These are phyloP conservation scores for Phalacrocorax brasilianus DNA, from an alignment of 2,113 vertebrate genomes.

Conservation along the genomic window DNA sequence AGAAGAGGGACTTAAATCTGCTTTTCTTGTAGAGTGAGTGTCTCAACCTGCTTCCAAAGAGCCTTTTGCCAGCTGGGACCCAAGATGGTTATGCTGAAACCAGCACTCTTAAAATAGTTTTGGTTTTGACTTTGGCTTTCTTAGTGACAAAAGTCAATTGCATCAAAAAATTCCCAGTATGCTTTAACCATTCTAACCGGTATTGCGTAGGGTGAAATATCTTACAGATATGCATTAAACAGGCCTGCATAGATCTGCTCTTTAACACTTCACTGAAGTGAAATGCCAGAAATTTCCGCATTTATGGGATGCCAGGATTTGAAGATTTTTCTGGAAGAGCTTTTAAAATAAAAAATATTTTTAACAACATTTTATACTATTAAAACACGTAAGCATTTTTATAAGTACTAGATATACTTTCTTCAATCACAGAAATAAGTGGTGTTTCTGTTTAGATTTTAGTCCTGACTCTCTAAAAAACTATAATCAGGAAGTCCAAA, in stretches of 20 bases:
- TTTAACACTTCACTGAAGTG: neutral
- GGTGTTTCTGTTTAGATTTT: neutral
- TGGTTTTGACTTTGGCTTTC: slow-evolving; percentile 21
- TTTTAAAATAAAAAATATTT: neutral
- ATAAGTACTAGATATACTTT: neutral
- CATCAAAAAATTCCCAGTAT: neutral
- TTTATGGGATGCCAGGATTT: neutral
- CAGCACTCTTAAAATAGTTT: slow-evolving; percentile 44
- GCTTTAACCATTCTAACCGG: neutral
- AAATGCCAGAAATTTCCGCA: neutral
- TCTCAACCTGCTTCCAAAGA: slow-evolving; percentile 27
- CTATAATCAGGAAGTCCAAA: slow-evolving; percentile 7
- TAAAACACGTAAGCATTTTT: neutral
- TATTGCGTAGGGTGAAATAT: neutral
- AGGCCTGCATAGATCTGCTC: neutral
- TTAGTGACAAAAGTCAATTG: neutral
- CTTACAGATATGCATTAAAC: neutral
- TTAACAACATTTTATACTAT: neutral
- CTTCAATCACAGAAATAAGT: neutral
- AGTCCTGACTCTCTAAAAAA: neutral
- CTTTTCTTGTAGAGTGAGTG: neutral
- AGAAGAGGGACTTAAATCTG: slow-evolving; percentile 44
- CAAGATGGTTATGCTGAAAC: slow-evolving; percentile 37
- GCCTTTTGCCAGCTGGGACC: slow-evolving; percentile 33
- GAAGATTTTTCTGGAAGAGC: neutral